These are phyloP conservation scores for Acomys russatus DNA, from an alignment of 2,797 vertebrate species.

Conservation along the genomic window DNA sequence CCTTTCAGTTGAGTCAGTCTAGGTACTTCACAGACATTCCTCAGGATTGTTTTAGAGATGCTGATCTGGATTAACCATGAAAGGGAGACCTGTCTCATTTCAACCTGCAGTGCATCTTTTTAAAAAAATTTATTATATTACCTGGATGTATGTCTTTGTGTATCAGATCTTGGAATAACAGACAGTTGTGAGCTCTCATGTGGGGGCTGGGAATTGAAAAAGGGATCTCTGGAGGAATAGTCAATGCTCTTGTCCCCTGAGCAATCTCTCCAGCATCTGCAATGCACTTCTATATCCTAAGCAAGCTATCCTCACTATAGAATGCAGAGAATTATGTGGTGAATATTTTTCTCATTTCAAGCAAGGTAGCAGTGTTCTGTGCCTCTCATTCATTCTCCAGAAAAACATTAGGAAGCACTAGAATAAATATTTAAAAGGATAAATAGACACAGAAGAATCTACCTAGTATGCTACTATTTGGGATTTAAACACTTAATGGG, in stretches of 20 bases:
- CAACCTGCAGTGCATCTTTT: too few relatives aligned
- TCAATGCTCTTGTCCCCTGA: too few relatives aligned
- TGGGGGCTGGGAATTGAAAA: too few relatives aligned
- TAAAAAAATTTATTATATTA: too few relatives aligned
- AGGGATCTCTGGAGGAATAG: too few relatives aligned
- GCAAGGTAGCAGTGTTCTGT: background rate
- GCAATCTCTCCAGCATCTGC: too few relatives aligned
- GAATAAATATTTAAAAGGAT: background rate
- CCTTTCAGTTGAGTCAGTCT: background rate
- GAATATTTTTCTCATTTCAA: background rate
- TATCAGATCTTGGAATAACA: too few relatives aligned
- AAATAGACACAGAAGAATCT: background rate
- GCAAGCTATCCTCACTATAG: background rate
- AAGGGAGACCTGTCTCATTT: accelerated
- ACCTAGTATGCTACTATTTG: background rate
- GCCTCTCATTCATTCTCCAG: background rate
- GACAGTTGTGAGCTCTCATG: too few relatives aligned
- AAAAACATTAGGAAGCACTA: background rate
- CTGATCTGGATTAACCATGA: background rate
- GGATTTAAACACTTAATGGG: background rate
- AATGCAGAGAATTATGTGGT: background rate
- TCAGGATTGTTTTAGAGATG: background rate
- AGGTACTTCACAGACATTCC: background rate
- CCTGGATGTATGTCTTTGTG: too few relatives aligned
- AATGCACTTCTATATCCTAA: background rate